Percentiles rank a stretch among this genome's conserved stretches.
Conservation (phyloP, 2,888 invertebrate genomes). For the Syrphus vitripennis region DNA sequence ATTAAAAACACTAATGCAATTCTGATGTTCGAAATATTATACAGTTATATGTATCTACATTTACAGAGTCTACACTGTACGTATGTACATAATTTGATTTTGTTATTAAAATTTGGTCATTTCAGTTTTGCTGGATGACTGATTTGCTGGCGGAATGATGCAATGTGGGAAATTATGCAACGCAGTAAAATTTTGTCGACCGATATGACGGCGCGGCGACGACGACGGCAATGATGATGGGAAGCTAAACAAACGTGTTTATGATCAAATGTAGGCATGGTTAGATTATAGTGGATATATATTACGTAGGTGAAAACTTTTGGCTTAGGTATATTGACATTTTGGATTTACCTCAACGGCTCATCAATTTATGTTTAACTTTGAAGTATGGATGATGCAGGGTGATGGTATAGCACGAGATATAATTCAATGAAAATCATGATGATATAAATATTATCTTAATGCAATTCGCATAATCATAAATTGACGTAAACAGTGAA, state of each 20-base stretch:
- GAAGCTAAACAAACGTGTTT: background rate
- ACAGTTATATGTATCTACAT: no score
- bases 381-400: background rate
- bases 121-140: background rate
- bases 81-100: conserved; percentile 39
- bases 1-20: conserved; percentile 36
- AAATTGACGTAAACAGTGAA: background rate
- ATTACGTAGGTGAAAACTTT: background rate
- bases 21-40: conserved; percentile 25
- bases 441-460: background rate
- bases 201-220: no score
- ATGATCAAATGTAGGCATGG: no score
- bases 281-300: background rate
- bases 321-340: background rate
- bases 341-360: background rate
- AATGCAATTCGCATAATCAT: background rate
- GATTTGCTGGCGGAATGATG: background rate
- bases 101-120: conserved; percentile 44
- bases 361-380: background rate
- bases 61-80: no score
- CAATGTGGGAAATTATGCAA: background rate
- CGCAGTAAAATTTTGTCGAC: background rate
- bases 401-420: background rate
- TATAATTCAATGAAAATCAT: background rate
- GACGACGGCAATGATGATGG: no score